Percentiles rank a stretch among this genome's conserved stretches.
phyloP scores from a whole-genome alignment of 2,113 vertebrate genomes.

The Delphinus delphis region DNA sequence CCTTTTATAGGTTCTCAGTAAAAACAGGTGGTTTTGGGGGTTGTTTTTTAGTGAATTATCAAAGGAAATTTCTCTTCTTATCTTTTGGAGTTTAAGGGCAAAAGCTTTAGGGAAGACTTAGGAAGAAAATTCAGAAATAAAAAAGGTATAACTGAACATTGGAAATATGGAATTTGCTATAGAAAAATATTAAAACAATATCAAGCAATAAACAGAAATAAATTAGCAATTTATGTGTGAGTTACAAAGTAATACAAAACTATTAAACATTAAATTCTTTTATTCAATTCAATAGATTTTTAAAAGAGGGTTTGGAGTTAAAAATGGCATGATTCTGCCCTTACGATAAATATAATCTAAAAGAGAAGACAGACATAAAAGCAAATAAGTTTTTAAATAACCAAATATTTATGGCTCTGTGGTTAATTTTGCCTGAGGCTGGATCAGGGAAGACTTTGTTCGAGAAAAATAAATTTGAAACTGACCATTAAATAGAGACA shows the following conservation, averaged over 20 bases:
- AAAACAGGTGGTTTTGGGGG: background rate
- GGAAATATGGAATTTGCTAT: background rate
- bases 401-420: background rate
- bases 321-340: background rate
- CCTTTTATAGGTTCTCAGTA: background rate
- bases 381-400: background rate
- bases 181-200: slow-evolving; percentile 25
- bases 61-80: background rate
- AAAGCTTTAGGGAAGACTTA: background rate
- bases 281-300: background rate
- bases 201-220: background rate
- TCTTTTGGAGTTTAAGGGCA: background rate
- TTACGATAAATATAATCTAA: background rate
- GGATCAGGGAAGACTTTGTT: background rate
- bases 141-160: background rate
- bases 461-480: background rate
- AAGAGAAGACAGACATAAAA: background rate
- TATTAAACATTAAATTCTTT: background rate
- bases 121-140: background rate
- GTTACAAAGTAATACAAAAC: background rate
- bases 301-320: background rate
- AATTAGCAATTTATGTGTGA: background rate
- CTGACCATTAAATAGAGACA: background rate
- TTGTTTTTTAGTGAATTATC: background rate
- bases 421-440: background rate